A percentile compares a stretch with the other conserved stretches of the same genome.
Conservation (phyloP, 2,113 vertebrate species). For the Passer montanus region DNA sequence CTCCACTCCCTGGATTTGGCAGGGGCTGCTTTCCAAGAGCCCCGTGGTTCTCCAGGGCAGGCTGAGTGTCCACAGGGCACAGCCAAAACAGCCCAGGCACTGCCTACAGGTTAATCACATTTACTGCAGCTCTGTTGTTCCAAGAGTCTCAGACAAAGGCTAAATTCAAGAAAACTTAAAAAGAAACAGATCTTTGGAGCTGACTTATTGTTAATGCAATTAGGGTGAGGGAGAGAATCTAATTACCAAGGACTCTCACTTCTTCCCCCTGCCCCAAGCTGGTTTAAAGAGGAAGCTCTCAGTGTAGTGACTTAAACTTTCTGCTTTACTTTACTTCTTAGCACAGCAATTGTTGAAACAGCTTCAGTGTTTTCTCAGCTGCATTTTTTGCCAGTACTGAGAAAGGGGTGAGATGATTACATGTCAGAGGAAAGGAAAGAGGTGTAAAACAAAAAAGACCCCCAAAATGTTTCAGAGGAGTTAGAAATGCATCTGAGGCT, state of each 20-base stretch:
- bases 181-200: constrained; percentile 70
- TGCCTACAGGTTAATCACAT: constrained; percentile 69
- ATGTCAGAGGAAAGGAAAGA: neutral
- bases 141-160: constrained; percentile 71
- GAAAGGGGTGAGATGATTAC: constrained; percentile 26
- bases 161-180: constrained; percentile 70
- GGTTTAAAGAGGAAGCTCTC: constrained; percentile 34
- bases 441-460: neutral
- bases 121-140: constrained; percentile 65
- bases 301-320: neutral
- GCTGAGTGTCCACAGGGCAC: constrained; percentile 26
- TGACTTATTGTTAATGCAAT: constrained; percentile 71
- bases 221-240: constrained; percentile 62
- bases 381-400: constrained; percentile 31
- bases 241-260: constrained; percentile 65
- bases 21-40: constrained; percentile 15
- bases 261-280: neutral
- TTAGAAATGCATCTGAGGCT: constrained; percentile 36
- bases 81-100: constrained; percentile 60
- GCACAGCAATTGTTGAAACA: constrained; percentile 32
- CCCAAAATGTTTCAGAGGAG: constrained; percentile 17
- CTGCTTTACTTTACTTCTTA: constrained; percentile 42
- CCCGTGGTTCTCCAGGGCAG: constrained; percentile 28
- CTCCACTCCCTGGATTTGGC: constrained; percentile 32
- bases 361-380: constrained; percentile 55